These are phyloP conservation scores for Pectinophora gossypiella DNA, from an alignment of 1,140 invertebrate species.

Conservation along the genomic window DNA sequence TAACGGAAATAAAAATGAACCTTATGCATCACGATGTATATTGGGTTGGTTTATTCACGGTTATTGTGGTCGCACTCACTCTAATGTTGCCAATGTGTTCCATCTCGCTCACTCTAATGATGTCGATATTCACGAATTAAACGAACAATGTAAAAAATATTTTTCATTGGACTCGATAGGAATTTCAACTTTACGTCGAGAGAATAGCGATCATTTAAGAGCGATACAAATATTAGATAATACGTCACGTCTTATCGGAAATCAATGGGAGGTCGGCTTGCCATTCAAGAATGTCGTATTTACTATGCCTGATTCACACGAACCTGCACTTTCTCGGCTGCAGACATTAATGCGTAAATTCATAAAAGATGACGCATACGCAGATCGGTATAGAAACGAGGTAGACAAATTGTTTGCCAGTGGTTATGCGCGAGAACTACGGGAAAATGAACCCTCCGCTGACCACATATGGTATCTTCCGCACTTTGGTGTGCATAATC, in stretches of 20 bases:
- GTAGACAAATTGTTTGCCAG: neutral
- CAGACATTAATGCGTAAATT: neutral
- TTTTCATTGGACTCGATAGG: slow-evolving; percentile 22
- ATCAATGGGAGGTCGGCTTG: slow-evolving; percentile 1
- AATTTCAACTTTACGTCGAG: slow-evolving; percentile 9
- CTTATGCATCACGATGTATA: neutral
- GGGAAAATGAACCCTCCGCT: too few species aligned
- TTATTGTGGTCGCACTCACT: neutral
- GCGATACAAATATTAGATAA: neutral
- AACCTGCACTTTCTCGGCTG: neutral
- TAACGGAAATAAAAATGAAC: neutral
- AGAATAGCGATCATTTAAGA: neutral
- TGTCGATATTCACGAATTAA: too few species aligned
- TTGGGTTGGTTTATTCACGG: neutral
- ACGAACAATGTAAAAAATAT: slow-evolving; percentile 6
- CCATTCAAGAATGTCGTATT: neutral
- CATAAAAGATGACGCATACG: neutral
- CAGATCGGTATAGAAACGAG: neutral
- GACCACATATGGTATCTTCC: too few species aligned
- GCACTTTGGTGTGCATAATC: too few species aligned
- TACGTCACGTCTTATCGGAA: neutral
- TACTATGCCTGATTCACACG: neutral
- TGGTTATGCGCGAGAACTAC: neutral
- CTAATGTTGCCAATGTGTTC: too few species aligned
- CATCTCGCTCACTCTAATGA: neutral